A percentile compares a stretch with the other conserved stretches of the same genome.
Evolutionary conservation across 2,113 vertebrate genomes (phyloP).

Genomic region (Oncorhynchus mykiss): DNA sequence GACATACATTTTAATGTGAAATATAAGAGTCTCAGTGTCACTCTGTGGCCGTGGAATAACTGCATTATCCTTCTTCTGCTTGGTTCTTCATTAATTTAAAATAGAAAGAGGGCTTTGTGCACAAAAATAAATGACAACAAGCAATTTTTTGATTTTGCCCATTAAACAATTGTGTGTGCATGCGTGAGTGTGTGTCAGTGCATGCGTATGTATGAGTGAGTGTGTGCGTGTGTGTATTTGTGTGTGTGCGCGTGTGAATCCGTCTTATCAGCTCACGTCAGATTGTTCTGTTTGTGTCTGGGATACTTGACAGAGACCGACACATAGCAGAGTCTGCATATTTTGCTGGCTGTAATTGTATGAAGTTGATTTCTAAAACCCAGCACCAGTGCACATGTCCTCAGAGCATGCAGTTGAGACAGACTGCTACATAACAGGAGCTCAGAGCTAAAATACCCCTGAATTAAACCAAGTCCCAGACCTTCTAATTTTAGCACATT

Average conservation of each 20-base stretch:
- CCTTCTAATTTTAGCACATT: constrained; percentile 57
- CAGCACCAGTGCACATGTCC: not conserved
- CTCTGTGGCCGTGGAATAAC: no score
- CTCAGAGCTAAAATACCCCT: constrained; percentile 49
- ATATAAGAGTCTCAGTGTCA: no score
- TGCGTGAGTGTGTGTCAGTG: constrained; percentile 23
- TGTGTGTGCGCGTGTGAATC: constrained; percentile 15
- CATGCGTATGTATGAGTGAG: constrained; percentile 17
- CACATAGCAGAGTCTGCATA: constrained; percentile 58
- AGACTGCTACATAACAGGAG: not conserved
- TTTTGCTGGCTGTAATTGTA: constrained; percentile 24
- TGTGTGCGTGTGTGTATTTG: constrained; percentile 1
- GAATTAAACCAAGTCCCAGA: constrained; percentile 60
- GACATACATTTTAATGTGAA: no score
- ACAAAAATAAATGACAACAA: constrained; percentile 69
- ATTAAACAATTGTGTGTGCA: constrained; percentile 39
- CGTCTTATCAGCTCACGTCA: constrained; percentile 17
- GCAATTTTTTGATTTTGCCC: constrained; percentile 48
- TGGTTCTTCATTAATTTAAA: constrained; percentile 53
- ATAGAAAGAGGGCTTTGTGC: constrained; percentile 61
- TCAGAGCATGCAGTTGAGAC: not conserved
- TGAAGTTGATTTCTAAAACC: not conserved
- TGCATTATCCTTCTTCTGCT: constrained; percentile 36
- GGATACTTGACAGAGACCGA: constrained; percentile 54
- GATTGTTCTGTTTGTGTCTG: constrained; percentile 17